These are phyloP conservation scores for Chironomus tentans DNA, from an alignment of 2,888 invertebrate genomes.

Conservation along the genomic window DNA sequence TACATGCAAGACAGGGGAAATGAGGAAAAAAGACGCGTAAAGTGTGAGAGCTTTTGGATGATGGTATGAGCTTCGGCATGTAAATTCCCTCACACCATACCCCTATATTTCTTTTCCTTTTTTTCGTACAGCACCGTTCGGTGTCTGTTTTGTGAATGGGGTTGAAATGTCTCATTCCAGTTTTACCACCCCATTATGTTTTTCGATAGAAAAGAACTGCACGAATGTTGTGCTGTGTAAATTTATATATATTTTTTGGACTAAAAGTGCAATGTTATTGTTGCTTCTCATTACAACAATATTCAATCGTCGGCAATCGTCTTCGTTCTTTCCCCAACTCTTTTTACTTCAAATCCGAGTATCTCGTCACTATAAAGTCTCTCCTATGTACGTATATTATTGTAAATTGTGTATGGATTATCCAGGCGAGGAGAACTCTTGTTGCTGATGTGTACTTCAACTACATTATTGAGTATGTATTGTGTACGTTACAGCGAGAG, in stretches of 20 bases:
- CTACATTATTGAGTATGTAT: too few relatives aligned
- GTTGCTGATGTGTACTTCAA: too few relatives aligned
- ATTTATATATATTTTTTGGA: not conserved
- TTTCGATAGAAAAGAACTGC: not conserved
- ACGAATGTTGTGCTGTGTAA: not conserved
- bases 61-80: not conserved
- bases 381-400: too few relatives aligned
- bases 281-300: constrained; percentile 3
- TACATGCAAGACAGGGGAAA: not conserved
- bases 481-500: too few relatives aligned
- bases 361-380: too few relatives aligned
- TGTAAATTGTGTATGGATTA: not conserved
- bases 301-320: too few relatives aligned
- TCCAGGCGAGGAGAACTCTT: not conserved
- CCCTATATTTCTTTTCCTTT: not conserved
- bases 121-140: too few relatives aligned
- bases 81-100: not conserved
- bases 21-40: not conserved
- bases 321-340: not conserved
- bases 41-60: too few relatives aligned
- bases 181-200: not conserved
- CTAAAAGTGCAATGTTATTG: constrained; percentile 19
- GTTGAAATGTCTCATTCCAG: not conserved
- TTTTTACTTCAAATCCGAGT: not conserved
- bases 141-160: not conserved